Evolutionary conservation across 2,797 vertebrate genomes (phyloP), one percentile per base, ranked within the genome.

Genomic region (Podarcis siculus): DNA sequence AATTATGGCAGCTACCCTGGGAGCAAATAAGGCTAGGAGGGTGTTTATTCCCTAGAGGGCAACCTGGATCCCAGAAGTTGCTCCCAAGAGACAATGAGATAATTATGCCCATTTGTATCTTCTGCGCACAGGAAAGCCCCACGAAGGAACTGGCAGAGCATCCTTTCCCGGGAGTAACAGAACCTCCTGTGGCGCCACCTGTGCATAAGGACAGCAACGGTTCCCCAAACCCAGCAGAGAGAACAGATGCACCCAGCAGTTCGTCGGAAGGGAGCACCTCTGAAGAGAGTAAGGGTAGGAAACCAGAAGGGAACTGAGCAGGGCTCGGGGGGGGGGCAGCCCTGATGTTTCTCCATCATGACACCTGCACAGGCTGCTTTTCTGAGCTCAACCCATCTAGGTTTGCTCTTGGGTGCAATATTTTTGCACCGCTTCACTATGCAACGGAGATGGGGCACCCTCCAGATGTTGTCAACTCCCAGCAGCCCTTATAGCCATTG

Each of bases 91-190:
- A 9, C 5, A 32, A 17, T 12, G 69, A 67, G 27, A 27, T 88
- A 75, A 25, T 35, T 72, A 15, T 58, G 45, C 71, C 75, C 72
- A 0, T 0, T 64, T 82, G 89, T 35, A 6, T 86, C 35, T 80
- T 90, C 25, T 64, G 37, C 37, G 5, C 3, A 0, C 90, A 99
- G 99, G 99, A 99, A 92, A 99, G 99, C 87, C 98, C 99, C 23
- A 99, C 98, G 0, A 97, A 97, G 94, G 98, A 99, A 92, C 95
- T 98, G 77, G 95, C 96, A n/a, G 98, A 98, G 58, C 97, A 97
- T 8, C 96, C 96, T 77, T 97, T 98, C 87, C 96, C 97, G 0
- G 93, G 96, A 7, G 92, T 85, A 67, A 91, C 93, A 1, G 97
- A 98, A 45, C 90, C 95, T 86, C 93, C 92, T 32, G 92, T 45